Percentiles rank a stretch among this genome's conserved stretches.
phyloP scores from a whole-genome alignment of 2,113 vertebrate genomes.

The Sphyrna mokarran region DNA sequence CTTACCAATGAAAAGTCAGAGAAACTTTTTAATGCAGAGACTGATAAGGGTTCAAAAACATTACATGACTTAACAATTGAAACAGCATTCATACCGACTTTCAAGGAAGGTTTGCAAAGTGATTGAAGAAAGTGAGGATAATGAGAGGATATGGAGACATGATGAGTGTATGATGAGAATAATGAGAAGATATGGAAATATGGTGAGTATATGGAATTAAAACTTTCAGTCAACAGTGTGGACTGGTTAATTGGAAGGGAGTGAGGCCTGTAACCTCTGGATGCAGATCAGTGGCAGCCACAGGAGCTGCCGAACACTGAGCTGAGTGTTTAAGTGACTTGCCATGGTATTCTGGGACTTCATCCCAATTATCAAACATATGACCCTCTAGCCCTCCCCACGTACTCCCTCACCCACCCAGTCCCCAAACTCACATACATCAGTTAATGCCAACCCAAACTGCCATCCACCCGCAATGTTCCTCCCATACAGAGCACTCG shows the following conservation, averaged over 20 bases:
- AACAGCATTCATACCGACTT: not conserved
- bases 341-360: no score
- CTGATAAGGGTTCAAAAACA: not conserved
- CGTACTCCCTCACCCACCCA: no score
- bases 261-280: no score
- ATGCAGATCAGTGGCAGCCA: no score
- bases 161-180: not conserved
- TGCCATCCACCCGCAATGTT: no score
- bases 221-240: not conserved
- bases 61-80: not conserved
- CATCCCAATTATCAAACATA: no score
- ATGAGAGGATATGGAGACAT: not conserved
- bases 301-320: no score
- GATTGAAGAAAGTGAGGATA: not conserved
- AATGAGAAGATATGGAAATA: not conserved
- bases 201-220: not conserved
- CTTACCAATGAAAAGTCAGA: not conserved
- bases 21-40: not conserved
- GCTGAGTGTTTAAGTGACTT: no score
- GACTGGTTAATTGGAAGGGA: not conserved
- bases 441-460: no score
- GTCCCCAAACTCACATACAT: no score
- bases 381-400: no score
- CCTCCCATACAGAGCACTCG: no score
- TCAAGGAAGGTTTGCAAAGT: not conserved